These are phyloP conservation scores for Cheiracanthium punctorium DNA, from an alignment of 2,888 invertebrate genomes.

Conservation along the genomic window DNA sequence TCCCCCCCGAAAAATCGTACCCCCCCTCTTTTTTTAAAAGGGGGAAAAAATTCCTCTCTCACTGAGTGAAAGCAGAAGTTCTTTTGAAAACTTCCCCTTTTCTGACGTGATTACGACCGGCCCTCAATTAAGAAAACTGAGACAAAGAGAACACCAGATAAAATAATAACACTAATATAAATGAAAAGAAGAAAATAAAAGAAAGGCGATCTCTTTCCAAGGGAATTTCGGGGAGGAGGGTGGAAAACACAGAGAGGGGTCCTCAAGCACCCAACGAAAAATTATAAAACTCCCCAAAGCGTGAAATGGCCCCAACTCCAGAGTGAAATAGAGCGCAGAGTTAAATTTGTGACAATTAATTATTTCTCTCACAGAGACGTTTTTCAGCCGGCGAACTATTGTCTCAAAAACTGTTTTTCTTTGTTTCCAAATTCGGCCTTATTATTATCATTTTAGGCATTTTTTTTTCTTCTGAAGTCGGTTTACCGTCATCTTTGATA, in stretches of 20 bases:
- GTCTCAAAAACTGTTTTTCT: constrained; percentile 62
- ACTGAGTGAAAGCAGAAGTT: constrained; percentile 29
- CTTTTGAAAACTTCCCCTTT: constrained; percentile 59
- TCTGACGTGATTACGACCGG: constrained; percentile 57
- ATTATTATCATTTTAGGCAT: constrained; percentile 23
- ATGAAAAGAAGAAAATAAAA: constrained; percentile 33
- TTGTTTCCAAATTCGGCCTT: constrained; percentile 46
- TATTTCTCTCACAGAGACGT: constrained; percentile 47
- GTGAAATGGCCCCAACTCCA: constrained; percentile 57
- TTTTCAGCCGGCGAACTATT: constrained; percentile 48
- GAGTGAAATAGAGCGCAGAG: constrained; percentile 64
- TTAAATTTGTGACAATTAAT: constrained; percentile 67
- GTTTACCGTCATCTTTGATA: constrained; percentile 41
- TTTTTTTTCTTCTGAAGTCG: constrained; percentile 5
- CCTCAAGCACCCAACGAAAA: constrained; percentile 53
- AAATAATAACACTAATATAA: constrained; percentile 61
- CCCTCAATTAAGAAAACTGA: constrained; percentile 53
- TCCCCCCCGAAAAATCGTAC: background rate
- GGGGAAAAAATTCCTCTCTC: background rate
- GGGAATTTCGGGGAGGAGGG: background rate
- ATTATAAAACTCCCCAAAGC: constrained; percentile 65
- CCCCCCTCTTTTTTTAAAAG: background rate
- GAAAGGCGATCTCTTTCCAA: constrained; percentile 28
- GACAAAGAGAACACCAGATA: constrained; percentile 60
- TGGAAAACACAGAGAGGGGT: background rate